phyloP scores from a whole-genome alignment of 2,888 invertebrate genomes.

The Drosophila planitibia region DNA sequence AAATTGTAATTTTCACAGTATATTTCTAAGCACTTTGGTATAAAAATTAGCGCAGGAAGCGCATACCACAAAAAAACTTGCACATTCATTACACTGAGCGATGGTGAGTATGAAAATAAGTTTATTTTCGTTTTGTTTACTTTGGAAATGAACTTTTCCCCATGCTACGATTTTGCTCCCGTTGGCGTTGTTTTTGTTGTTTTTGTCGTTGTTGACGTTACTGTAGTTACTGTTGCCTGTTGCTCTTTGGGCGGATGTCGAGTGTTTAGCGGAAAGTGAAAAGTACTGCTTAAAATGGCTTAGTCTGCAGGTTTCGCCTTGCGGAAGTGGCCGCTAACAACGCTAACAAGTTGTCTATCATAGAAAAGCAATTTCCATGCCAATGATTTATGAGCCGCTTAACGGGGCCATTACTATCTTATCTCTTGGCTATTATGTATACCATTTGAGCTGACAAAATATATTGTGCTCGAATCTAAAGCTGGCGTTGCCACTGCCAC shows the following conservation, averaged over 20 bases:
- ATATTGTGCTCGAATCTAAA: constrained; percentile 80
- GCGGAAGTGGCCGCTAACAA: constrained; percentile 65
- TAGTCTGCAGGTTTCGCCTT: constrained; percentile 80
- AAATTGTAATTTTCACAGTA: constrained; percentile 54
- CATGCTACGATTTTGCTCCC: constrained; percentile 38
- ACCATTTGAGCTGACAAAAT: constrained; percentile 82
- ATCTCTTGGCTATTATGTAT: constrained; percentile 79
- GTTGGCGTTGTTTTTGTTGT: constrained; percentile 27
- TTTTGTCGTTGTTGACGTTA: constrained; percentile 19
- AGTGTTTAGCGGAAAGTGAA: constrained; percentile 82
- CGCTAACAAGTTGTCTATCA: constrained; percentile 77
- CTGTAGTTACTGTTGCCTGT: constrained; percentile 31
- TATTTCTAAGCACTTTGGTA: constrained; percentile 43
- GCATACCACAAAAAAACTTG: constrained; percentile 71
- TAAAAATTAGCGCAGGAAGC: constrained; percentile 73
- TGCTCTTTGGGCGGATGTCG: constrained; percentile 67
- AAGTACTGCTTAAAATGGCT: constrained; percentile 81
- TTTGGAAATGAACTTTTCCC: constrained; percentile 78
- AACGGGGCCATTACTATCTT: constrained; percentile 79
- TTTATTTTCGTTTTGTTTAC: constrained; percentile 74
- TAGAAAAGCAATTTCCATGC: constrained; percentile 82
- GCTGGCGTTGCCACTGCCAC: constrained; percentile 62
- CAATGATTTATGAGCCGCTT: constrained; percentile 82
- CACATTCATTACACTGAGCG: constrained; percentile 71
- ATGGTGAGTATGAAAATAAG: constrained; percentile 73